Conservation (phyloP, 2,113 vertebrate genomes). For the Hucho hucho region DNA sequence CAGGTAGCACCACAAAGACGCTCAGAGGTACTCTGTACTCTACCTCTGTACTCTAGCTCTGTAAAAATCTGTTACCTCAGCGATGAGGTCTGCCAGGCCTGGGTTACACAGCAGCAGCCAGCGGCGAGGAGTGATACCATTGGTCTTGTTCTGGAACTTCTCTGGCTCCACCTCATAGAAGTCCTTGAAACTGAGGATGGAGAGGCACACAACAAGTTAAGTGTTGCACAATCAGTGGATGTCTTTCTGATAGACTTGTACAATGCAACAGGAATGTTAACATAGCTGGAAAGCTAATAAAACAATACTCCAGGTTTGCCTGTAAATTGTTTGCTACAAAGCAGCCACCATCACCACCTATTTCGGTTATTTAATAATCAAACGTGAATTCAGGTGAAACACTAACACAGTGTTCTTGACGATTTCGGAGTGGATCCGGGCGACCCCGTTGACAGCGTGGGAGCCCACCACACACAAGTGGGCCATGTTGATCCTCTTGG, state of each 20-base stretch:
- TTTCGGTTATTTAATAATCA: background rate
- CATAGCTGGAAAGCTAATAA: no score
- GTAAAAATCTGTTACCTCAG: conserved; percentile 69
- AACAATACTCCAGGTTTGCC: no score
- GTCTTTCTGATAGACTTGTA: background rate
- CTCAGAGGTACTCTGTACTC: no score
- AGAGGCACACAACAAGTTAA: background rate
- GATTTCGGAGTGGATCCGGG: conserved; percentile 83
- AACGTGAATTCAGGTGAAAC: background rate
- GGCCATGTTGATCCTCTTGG: conserved; percentile 88
- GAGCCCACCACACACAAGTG: conserved; percentile 85
- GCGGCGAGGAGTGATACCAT: conserved; percentile 83
- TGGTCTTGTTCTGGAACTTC: conserved; percentile 91
- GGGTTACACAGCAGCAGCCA: conserved; percentile 90
- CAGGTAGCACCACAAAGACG: background rate
- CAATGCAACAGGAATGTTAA: no score
- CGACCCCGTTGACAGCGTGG: conserved; percentile 82
- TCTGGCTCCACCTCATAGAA: conserved; percentile 82
- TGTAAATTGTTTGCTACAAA: background rate
- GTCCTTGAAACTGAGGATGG: conserved; percentile 80
- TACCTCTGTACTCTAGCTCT: background rate
- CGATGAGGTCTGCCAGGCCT: conserved; percentile 78
- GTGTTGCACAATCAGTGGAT: background rate
- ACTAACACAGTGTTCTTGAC: conserved; percentile 74
- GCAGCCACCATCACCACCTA: background rate